A percentile compares a stretch with the other conserved stretches of the same genome.
Evolutionary conservation across 1,140 invertebrate genomes (phyloP).

Genomic region (Formica selysi): DNA sequence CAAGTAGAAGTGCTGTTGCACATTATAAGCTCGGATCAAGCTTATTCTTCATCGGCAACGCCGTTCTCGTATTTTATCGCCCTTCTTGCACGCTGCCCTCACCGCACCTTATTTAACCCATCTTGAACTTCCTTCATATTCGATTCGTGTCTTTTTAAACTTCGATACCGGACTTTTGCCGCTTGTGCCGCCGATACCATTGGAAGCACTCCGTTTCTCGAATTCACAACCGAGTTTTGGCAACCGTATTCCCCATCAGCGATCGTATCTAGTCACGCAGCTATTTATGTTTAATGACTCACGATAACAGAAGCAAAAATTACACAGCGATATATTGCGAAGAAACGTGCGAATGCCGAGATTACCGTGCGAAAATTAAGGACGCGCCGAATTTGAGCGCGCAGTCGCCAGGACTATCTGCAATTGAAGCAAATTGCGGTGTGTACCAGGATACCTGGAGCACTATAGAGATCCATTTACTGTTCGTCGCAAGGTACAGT

Average conservation of each 20-base stretch:
- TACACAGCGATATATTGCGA: conserved; percentile 16
- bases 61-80: conserved; percentile 32
- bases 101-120: conserved; percentile 4
- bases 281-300: conserved; percentile 46
- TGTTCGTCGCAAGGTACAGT: conserved; percentile 38
- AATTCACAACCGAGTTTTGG: conserved; percentile 65
- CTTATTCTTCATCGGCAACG: conserved; percentile 47
- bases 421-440: conserved; percentile 16
- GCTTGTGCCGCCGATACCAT: background rate
- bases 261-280: conserved; percentile 79
- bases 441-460: background rate
- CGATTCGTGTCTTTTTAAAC: conserved; percentile 44
- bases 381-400: conserved; percentile 11
- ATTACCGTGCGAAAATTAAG: conserved; percentile 29
- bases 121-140: conserved; percentile 47
- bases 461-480: conserved; percentile 24
- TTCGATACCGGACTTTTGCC: conserved; percentile 41
- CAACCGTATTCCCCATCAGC: conserved; percentile 64
- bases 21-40: conserved; percentile 69
- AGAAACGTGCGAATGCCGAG: background rate
- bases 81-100: background rate
- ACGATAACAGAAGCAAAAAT: conserved; percentile 54
- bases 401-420: conserved; percentile 8
- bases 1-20: conserved; percentile 70
- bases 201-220: conserved; percentile 59